A percentile compares a stretch with the other conserved stretches of the same genome.
Conservation (phyloP, 1,140 invertebrate species). For the Drosophila obscura region DNA sequence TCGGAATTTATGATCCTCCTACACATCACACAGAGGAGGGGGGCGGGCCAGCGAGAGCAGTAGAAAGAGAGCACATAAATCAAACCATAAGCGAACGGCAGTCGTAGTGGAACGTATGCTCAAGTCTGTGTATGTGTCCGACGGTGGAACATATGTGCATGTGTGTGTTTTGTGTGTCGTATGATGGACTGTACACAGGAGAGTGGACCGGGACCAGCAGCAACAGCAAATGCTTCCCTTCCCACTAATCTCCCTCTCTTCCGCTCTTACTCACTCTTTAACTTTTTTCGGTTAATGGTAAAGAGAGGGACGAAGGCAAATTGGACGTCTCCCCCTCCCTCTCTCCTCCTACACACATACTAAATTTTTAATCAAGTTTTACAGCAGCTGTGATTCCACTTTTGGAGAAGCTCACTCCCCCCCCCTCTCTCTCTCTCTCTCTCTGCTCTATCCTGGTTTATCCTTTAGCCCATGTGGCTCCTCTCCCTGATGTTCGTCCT, state of each 20-base stretch:
- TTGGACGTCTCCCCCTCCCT: constrained; percentile 48
- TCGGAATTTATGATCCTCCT: constrained; percentile 45
- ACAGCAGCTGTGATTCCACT: constrained; percentile 71
- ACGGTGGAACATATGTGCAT: constrained; percentile 18
- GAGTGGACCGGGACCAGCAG: constrained; percentile 9
- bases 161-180: constrained; percentile 21
- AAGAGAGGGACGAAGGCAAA: constrained; percentile 35
- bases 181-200: constrained; percentile 27
- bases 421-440: no score
- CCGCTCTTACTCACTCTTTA: not conserved
- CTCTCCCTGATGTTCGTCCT: constrained; percentile 34
- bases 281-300: constrained; percentile 9
- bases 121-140: not conserved
- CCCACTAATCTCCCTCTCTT: constrained; percentile 33
- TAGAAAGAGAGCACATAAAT: constrained; percentile 26
- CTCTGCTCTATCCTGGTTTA: no score
- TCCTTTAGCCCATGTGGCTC: not conserved
- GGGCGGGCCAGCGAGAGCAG: no score
- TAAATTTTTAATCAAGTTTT: constrained; percentile 80
- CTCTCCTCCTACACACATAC: constrained; percentile 40
- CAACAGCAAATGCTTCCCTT: constrained; percentile 7
- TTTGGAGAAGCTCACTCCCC: constrained; percentile 20
- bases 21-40: constrained; percentile 3
- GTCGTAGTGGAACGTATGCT: constrained; percentile 32
- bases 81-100: constrained; percentile 36